Evolutionary conservation across 1,140 invertebrate genomes (phyloP), one percentile per base, ranked within the genome.

Genomic region (Scaptomyza montana): DNA sequence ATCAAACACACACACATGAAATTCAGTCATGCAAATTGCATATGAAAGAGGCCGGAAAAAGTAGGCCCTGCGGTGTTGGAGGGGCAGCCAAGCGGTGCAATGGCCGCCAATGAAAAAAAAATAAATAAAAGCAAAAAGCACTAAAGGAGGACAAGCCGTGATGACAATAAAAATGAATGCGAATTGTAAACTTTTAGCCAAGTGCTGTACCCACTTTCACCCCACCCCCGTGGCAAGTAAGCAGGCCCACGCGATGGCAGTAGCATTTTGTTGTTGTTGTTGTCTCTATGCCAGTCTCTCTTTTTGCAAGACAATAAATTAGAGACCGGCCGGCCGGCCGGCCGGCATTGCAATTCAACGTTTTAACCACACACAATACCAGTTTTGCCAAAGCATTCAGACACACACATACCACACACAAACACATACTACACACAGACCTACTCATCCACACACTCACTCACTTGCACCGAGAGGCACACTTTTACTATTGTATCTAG

Each of bases 401-500:
- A 65, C 50, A 65, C 50, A 61, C 55, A 36, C 64, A 60, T 21
- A 46, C 9, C 39, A 51, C 45, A 53, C 47, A 55, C 47, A 54
- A 16, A 16, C 16, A 16, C 16, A 16, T n/a, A n/a, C n/a, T n/a
- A n/a, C n/a, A n/a, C n/a, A n/a, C n/a, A n/a, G n/a, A n/a, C 46
- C 56, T 8, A 64, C 33, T 5, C 33, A 55, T 36, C 10, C 16
- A 61, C 19, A 28, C 50, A 46, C 50, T 45, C 60, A 41, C 36
- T 57, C 41, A 21, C 36, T 51, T 28, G 33, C 66, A 80, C 5
- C 30, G 30, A 33, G 30, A 5, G 7, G 68, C 81, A 87, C 84
- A 89, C 84, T 90, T 90, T 90, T 90, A 89, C 89, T 90, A 90
- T 90, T 90, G 89, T 90, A 90, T 90, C 89, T 90, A 90, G 90